These are phyloP conservation scores for Coptodon bakossiorum DNA, from an alignment of 2,113 vertebrate genomes.

Conservation along the genomic window DNA sequence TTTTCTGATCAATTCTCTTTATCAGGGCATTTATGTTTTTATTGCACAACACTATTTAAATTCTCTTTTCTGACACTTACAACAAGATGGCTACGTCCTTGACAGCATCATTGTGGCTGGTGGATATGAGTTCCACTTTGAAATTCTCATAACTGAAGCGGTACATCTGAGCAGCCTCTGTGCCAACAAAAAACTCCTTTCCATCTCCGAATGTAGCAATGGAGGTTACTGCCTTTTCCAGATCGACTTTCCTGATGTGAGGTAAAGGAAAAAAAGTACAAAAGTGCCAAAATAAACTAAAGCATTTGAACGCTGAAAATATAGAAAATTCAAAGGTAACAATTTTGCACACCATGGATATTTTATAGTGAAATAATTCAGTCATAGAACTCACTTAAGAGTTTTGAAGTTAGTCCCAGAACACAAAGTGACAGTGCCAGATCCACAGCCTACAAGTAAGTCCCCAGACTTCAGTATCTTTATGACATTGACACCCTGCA, in stretches of 20 bases:
- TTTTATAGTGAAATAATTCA: background rate
- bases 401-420: conserved; percentile 77
- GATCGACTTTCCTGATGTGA: conserved; percentile 70
- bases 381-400: conserved; percentile 72
- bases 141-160: conserved; percentile 71
- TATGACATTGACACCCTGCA: conserved; percentile 79
- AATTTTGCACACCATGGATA: background rate
- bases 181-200: conserved; percentile 81
- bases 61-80: conserved; percentile 69
- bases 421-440: conserved; percentile 77
- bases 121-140: conserved; percentile 75
- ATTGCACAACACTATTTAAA: background rate
- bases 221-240: conserved; percentile 81
- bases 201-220: conserved; percentile 75
- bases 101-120: conserved; percentile 75
- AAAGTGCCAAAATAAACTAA: background rate
- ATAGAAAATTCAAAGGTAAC: background rate
- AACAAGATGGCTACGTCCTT: conserved; percentile 74
- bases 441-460: conserved; percentile 81
- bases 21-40: background rate
- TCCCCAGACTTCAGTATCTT: conserved; percentile 74
- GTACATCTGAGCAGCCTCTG: conserved; percentile 78
- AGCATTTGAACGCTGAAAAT: background rate
- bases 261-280: background rate
- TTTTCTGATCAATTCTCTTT: background rate